Evolutionary conservation across 2,888 invertebrate species (phyloP), one percentile per base, ranked within the genome.

Genomic region (Eupithecia tripunctaria): DNA sequence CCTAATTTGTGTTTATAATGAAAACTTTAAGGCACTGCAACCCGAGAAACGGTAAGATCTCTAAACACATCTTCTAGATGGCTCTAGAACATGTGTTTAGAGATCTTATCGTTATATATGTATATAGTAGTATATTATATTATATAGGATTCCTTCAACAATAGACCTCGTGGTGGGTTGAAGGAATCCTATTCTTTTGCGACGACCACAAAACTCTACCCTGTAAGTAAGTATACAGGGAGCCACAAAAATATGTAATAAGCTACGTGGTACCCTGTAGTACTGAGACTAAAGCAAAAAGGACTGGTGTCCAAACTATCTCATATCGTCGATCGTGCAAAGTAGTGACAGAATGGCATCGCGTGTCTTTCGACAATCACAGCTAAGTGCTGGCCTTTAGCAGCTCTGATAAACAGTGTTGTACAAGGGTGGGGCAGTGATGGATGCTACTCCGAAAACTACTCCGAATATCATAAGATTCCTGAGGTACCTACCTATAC

Each of bases 341-440:
- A 72, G 71, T 70, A 69, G 69, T 56, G 71, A 74, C 74, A 63
- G 64, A 70, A 65, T 74, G 66, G 72, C 75, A 68, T 75, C 67
- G 75, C 75, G 72, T 75, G 75, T 62, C 72, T 43, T 38, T 18
- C 67, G 15, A 70, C 75, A 72, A 75, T 75, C 75, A 68, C 29
- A 27, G 41, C 70, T 75, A 75, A 75, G 75, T 72, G 72, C 75
- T 70, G 62, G 63, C 70, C 70, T 72, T 71, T 72, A 75, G 51
- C 38, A 36, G 56, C 69, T 36, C 75, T 70, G 75, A 75, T 75
- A 75, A 75, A 72, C 75, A 65, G 60, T 72, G 71, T 72, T 72
- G 43, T 70, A 70, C 72, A 65, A 70, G 72, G 74, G 59, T 64
- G 59, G 51, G 56, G 56, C 12, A 56, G 25, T 25, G 43, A n/a